Evolutionary conservation across 2,113 vertebrate species (phyloP).

Genomic region (Pelecanus crispus): DNA sequence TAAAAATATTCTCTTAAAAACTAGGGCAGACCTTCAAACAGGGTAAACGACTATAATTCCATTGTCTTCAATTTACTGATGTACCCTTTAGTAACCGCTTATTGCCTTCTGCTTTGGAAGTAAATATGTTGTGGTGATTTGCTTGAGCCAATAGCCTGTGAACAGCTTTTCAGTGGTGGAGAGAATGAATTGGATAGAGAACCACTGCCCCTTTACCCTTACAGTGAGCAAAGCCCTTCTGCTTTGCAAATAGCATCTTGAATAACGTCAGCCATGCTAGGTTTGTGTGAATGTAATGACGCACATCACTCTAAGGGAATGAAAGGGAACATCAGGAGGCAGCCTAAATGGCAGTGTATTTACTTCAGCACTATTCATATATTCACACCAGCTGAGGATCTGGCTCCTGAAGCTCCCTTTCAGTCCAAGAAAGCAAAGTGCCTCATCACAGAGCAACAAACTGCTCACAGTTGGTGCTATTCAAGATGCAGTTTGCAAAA

Average conservation of each 20-base stretch:
- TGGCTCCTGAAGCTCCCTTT: conserved; percentile 32
- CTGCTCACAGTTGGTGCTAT: conserved; percentile 30
- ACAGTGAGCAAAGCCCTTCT: background rate
- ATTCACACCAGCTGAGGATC: conserved; percentile 48
- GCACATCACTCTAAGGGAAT: background rate
- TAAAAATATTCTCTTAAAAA: background rate
- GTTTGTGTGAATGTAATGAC: background rate
- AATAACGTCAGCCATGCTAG: background rate
- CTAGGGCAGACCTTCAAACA: background rate
- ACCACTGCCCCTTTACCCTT: background rate
- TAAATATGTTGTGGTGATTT: background rate
- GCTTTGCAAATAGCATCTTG: background rate
- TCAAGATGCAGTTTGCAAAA: conserved; percentile 22
- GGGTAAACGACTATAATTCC: background rate
- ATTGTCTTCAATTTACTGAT: background rate
- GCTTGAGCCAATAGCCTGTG: background rate
- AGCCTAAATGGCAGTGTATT: conserved; percentile 19
- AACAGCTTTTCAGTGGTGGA: background rate
- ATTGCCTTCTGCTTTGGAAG: background rate
- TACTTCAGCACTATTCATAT: conserved; percentile 26
- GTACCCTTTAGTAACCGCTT: background rate
- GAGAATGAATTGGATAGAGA: background rate
- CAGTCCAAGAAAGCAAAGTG: conserved; percentile 32
- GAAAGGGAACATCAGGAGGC: conserved; percentile 33
- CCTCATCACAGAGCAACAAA: conserved; percentile 38